Base-by-base conservation (phyloP, 2,888 invertebrate species). In the Lasioglossum zephyrum region DNA sequence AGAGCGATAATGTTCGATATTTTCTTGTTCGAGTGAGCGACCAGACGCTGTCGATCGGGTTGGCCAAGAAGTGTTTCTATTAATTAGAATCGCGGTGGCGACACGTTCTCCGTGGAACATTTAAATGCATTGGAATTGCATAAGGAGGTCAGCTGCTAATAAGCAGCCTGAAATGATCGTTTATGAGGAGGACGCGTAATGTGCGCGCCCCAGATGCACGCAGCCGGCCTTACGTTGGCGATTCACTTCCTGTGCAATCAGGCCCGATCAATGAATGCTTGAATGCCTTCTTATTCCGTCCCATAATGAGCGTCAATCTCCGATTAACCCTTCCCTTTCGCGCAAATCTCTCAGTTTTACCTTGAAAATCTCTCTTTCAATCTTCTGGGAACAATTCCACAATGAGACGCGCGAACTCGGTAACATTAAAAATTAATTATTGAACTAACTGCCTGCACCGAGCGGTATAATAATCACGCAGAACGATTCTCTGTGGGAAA, bases 171-270 rank as follows among this genome's bases (percentile, higher is more conserved):
- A 86, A 84, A 84, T 78, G 72, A 70, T 78, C 74, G 80, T 79
- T 84, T 73, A 79, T 53, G 81, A 81, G 63, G 84, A 82, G 63
- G 82, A 77, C 81, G 84, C 82, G 76, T 89, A 89, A 89, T 89
- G 82, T 77, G 66, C 83, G 80, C 81, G 84, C 81, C 89, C 89
- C 86, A 89, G 86, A 89, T 89, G 81, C 82, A 70, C 75, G 49
- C 80, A 60, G 78, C 60, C 72, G 69, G 83, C 84, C 77, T 79
- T 66, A 84, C 85, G 87, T 85, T 82, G 86, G 86, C 89, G 83
- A 89, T 85, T 81, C 81, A 86, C 89, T 90, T 90, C 90, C 90
- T 86, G 88, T 84, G 84, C 84, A 89, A 89, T 90, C 87, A 87
- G 85, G 85, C 81, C 82, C 76, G 77, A 88, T 81, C 82, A 85